Conservation (phyloP, 2,888 invertebrate species). For the Scrobipalpa atriplicella region DNA sequence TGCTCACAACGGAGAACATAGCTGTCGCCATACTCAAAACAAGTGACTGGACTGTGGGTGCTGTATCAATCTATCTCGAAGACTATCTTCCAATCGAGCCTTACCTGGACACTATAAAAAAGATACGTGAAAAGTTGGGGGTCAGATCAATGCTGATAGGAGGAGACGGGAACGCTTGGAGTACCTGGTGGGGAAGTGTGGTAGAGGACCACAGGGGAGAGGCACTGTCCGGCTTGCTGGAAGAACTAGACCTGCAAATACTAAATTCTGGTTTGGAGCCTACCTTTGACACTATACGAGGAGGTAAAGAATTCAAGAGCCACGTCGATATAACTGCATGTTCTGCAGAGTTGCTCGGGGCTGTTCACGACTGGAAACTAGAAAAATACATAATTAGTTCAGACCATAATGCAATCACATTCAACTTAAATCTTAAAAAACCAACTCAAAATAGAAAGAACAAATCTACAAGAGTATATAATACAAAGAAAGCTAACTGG, state of each 20-base stretch:
- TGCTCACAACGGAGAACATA: too few relatives aligned
- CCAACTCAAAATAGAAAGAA: too few relatives aligned
- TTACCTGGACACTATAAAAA: too few relatives aligned
- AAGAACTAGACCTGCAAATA: not conserved
- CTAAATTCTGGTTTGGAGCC: conserved; percentile 15
- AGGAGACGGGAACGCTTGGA: conserved; percentile 6
- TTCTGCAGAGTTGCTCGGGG: not conserved
- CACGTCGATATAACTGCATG: conserved; percentile 12
- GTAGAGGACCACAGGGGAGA: conserved; percentile 4
- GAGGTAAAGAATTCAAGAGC: not conserved
- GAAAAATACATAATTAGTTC: not conserved
- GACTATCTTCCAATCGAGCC: not conserved
- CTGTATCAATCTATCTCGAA: too few relatives aligned
- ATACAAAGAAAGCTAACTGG: too few relatives aligned
- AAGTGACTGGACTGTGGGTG: too few relatives aligned
- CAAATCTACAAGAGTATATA: not conserved
- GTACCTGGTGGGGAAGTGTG: conserved; percentile 7
- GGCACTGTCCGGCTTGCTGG: not conserved
- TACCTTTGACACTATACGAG: conserved; percentile 10
- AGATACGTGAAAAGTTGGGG: too few relatives aligned
- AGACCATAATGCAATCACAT: conserved; percentile 20
- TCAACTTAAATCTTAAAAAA: too few relatives aligned
- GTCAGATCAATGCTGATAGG: too few relatives aligned
- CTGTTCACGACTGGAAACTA: not conserved
- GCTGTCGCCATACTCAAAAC: too few relatives aligned